These are phyloP conservation scores for Phylloscopus collybita DNA, from an alignment of 2,797 vertebrate genomes.

Conservation along the genomic window DNA sequence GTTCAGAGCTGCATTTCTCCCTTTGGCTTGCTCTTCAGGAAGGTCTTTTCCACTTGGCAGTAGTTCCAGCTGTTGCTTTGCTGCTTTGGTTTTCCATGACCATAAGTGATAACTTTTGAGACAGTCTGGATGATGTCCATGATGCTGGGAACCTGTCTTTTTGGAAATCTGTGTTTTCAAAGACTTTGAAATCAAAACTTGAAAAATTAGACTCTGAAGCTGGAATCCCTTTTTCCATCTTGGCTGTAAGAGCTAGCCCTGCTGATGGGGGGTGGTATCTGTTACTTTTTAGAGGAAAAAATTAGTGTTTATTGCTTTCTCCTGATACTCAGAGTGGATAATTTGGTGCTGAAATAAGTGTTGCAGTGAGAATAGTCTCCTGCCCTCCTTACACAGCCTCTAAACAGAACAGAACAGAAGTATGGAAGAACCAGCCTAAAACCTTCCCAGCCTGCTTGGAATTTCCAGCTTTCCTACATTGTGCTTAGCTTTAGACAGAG, in stretches of 20 bases:
- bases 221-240: neutral
- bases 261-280: neutral
- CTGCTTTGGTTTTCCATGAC: neutral
- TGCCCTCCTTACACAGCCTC: neutral
- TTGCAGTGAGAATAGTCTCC: neutral
- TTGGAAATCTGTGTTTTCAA: neutral
- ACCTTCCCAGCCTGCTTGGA: neutral
- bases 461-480: neutral
- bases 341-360: neutral
- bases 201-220: neutral
- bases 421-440: neutral
- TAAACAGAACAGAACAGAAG: neutral
- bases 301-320: neutral
- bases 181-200: neutral
- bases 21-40: conserved; percentile 5
- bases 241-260: neutral
- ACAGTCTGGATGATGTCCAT: neutral
- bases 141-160: neutral
- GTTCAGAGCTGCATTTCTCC: neutral
- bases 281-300: neutral
- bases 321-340: neutral
- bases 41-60: conserved; percentile 27
- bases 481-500: neutral
- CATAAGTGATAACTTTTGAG: neutral
- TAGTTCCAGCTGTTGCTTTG: neutral